Conservation (phyloP, 2,888 invertebrate genomes). For the Spodoptera littoralis region DNA sequence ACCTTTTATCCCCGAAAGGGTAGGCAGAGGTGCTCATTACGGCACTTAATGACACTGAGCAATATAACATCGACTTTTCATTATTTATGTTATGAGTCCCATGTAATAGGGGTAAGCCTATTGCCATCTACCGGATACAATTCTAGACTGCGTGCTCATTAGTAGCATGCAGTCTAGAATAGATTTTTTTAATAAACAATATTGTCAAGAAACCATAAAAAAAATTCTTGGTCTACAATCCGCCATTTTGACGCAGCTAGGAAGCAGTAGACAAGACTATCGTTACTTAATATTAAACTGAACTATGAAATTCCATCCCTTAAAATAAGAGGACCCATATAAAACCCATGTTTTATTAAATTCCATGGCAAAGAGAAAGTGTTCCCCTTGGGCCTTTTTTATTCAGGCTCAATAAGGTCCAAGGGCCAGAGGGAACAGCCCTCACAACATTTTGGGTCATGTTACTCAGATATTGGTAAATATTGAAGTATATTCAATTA, state of each 20-base stretch:
- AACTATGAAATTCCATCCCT: slow-evolving; percentile 29
- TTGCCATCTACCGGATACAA: no score
- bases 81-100: no score
- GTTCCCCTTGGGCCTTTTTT: slow-evolving; percentile 28
- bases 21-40: no score
- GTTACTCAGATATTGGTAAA: background rate
- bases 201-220: no score
- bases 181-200: no score
- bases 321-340: slow-evolving; percentile 34
- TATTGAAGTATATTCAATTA: no score
- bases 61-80: no score
- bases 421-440: slow-evolving; percentile 28
- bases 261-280: slow-evolving; percentile 1
- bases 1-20: no score
- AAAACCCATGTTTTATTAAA: slow-evolving; percentile 57
- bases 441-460: slow-evolving; percentile 28
- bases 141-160: no score
- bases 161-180: no score
- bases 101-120: no score
- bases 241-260: background rate
- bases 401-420: slow-evolving; percentile 37
- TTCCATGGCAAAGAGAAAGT: slow-evolving; percentile 36
- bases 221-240: slow-evolving; percentile 5
- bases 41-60: no score
- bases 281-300: slow-evolving; percentile 11